Base-by-base conservation (phyloP, 2,888 invertebrate species). In the Drosophila ochracea region DNA sequence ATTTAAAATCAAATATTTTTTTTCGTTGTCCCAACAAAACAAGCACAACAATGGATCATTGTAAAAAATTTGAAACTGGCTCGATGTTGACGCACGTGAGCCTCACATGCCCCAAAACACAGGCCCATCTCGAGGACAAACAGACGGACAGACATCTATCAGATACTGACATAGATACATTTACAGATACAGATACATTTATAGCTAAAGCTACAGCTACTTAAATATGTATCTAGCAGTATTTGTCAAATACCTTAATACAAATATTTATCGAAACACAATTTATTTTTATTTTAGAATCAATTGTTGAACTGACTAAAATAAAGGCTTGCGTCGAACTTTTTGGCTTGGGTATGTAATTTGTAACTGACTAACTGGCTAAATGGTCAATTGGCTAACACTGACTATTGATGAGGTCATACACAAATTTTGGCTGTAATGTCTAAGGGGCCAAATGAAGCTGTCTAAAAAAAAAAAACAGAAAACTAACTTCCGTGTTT, bases 281-380 rank as follows among this genome's bases (percentile, higher is more conserved):
- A 47, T 21, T 47, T 21, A 21, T 25, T 25, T 54, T 64, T 68
- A 79, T 85, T 84, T 78, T 67, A 62, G 76, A 83, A 63, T 67
- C 87, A 85, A 89, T 80, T 84, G 82, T 84, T 85, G 82, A 84
- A 82, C 78, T 76, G 74, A 57, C 71, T 62, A 50, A 68, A 41
- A 30, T 58, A 30, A 67, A 64, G 52, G 60, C 52, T 50, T 30
- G 52, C 53, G 33, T 55, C 31, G 49, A 59, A 53, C 63, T 59
- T 66, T 66, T 63, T 37, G 11, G 13, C 49, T 58, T 41, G 70
- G 60, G 55, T 58, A 66, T 80, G 64, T 75, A 62, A 67, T 67
- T 57, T 52, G 21, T 58, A 75, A 49, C 21, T 54, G 31, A 65
- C 62, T 53, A 41, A 73, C 54, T 41, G 21, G n/a, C n/a, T 5